These are phyloP conservation scores for Acanthopagrus latus DNA, from an alignment of 2,797 vertebrate genomes.

Conservation along the genomic window DNA sequence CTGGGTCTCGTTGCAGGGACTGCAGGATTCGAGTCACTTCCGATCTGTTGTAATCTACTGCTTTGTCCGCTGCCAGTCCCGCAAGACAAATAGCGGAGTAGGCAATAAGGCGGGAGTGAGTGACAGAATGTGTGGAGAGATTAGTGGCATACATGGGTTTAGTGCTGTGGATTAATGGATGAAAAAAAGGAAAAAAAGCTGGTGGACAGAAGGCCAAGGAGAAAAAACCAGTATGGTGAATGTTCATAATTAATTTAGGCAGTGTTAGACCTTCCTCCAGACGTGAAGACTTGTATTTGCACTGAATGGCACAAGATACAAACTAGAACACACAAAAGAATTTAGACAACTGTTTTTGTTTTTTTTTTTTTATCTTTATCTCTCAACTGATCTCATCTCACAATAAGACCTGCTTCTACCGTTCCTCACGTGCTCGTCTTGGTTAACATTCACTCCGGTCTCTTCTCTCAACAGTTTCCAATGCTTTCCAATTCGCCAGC, in stretches of 20 bases:
- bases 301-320: not conserved
- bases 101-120: conserved; percentile 12
- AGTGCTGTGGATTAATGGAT: conserved; percentile 55
- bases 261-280: not conserved
- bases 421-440: not conserved
- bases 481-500: conserved; percentile 95
- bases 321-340: not conserved
- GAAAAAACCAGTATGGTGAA: conserved; percentile 23
- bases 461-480: conserved; percentile 89
- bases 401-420: not conserved
- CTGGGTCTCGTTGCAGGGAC: conserved; percentile 48
- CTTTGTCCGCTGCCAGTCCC: conserved; percentile 57
- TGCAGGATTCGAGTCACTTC: conserved; percentile 54
- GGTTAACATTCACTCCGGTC: conserved; percentile 16
- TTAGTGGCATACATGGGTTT: conserved; percentile 41
- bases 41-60: conserved; percentile 60
- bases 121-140: conserved; percentile 41
- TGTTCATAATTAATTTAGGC: not conserved
- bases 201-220: conserved; percentile 59
- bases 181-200: conserved; percentile 22
- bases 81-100: conserved; percentile 57
- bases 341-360: not conserved
- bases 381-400: not conserved
- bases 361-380: not conserved
- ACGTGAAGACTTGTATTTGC: not conserved